Evolutionary conservation across 2,888 invertebrate species (phyloP).

Genomic region (Macrosoma leucophasiata): DNA sequence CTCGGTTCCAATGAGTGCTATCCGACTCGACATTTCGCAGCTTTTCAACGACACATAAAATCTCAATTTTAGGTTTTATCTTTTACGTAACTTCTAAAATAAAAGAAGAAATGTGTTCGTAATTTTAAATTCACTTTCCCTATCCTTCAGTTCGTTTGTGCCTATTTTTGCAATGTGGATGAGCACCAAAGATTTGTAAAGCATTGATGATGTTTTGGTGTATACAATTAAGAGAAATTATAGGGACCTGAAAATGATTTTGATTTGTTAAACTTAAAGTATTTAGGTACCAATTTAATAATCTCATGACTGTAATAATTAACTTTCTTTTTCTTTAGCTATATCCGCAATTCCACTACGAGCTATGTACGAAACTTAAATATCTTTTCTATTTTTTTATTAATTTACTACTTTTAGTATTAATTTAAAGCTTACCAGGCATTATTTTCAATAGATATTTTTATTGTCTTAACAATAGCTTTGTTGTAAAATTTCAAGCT

Average conservation of each 20-base stretch:
- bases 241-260: constrained; percentile 74
- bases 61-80: constrained; percentile 69
- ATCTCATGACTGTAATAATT: constrained; percentile 67
- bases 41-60: constrained; percentile 67
- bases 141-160: constrained; percentile 58
- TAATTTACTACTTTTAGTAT: constrained; percentile 56
- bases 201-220: constrained; percentile 67
- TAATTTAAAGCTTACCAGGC: constrained; percentile 49
- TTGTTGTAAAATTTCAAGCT: constrained; percentile 42
- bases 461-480: constrained; percentile 33
- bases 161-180: constrained; percentile 65
- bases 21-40: constrained; percentile 63
- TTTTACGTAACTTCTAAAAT: constrained; percentile 51
- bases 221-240: constrained; percentile 71
- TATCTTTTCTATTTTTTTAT: constrained; percentile 56
- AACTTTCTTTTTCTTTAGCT: constrained; percentile 46
- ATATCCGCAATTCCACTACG: constrained; percentile 52
- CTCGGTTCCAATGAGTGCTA: constrained; percentile 42
- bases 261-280: constrained; percentile 64
- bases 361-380: constrained; percentile 44
- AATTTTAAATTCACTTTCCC: constrained; percentile 48
- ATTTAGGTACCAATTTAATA: constrained; percentile 70
- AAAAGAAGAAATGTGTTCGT: constrained; percentile 69
- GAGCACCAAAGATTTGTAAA: constrained; percentile 74
- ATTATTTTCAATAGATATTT: constrained; percentile 42